Evolutionary conservation across 2,113 vertebrate species (phyloP), one percentile per base, ranked within the genome.

Genomic region (Naja naja): DNA sequence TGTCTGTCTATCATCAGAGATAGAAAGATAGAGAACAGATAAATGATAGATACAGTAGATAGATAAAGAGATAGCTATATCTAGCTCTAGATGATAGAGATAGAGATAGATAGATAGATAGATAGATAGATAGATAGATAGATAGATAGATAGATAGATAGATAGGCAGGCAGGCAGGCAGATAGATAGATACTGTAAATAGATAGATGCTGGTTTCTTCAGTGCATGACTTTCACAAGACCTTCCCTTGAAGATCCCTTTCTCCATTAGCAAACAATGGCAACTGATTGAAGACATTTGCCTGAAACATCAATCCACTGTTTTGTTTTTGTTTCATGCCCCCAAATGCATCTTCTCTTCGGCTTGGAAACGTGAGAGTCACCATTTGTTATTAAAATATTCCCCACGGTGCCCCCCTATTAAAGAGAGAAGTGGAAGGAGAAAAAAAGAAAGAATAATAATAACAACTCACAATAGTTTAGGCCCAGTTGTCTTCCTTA

Each of bases 221-320:
- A 95, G 95, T 54, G 96, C 91, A 53, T 97, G 97, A 98, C 97
- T 97, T 97, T 98, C 97, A 96, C 89, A 94, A 95, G 96, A 96
- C 96, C 95, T 98, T 97, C 96, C 89, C 96, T 58, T 87, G 93
- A 64, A 95, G 95, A 94, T 94, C 94, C 88, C 86, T 97, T 94
- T 87, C 94, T 96, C 95, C 93, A 96, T 97, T 97, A 97, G 9
- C 96, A 96, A 87, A 92, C 95, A 94, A 95, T 94, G 92, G 94
- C 95, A 94, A 91, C 64, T 98, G 97, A 97, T 97, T 96, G 97
- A 97, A 95, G 96, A 92, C 60, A 92, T 93, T 94, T 95, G 55
- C 93, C 91, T 95, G 95, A 95, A 97, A 93, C 89, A 97, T 97
- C 96, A 97, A 86, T 94, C 88, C 96, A 95, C 95, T 64, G 34